Conservation (phyloP, 2,113 vertebrate species). For the Channa argus region DNA sequence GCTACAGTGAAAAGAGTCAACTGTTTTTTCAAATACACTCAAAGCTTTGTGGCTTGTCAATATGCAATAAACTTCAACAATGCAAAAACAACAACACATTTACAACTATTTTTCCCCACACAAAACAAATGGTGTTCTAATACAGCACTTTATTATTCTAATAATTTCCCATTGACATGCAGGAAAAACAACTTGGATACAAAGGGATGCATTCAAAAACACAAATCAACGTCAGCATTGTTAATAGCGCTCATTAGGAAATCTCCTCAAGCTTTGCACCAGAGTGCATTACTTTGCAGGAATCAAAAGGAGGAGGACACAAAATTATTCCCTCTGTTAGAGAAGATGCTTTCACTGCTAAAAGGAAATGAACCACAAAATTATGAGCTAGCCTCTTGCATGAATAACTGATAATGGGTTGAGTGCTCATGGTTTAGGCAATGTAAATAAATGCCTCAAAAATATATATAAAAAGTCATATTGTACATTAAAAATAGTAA, state of each 20-base stretch:
- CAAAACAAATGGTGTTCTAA: constrained; percentile 11
- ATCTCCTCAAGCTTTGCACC: constrained; percentile 53
- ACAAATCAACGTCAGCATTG: constrained; percentile 53
- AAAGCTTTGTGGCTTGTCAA: constrained; percentile 14
- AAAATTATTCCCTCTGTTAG: constrained; percentile 59
- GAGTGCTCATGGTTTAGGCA: constrained; percentile 3
- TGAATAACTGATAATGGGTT: constrained; percentile 25
- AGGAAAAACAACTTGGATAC: constrained; percentile 42
- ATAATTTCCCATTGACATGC: constrained; percentile 50
- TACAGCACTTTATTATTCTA: constrained; percentile 40
- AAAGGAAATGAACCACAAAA: constrained; percentile 61
- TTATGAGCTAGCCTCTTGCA: constrained; percentile 37
- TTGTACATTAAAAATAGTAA: neutral
- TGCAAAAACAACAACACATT: constrained; percentile 8
- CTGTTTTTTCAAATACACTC: constrained; percentile 38
- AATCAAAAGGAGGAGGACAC: constrained; percentile 41
- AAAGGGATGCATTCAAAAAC: constrained; percentile 54
- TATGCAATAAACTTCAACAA: constrained; percentile 4
- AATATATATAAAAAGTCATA: neutral
- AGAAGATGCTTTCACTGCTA: constrained; percentile 36
- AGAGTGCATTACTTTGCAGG: constrained; percentile 41
- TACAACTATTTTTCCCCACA: constrained; percentile 6
- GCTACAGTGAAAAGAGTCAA: constrained; percentile 49
- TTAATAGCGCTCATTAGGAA: constrained; percentile 66
- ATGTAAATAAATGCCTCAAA: constrained; percentile 20